Evolutionary conservation across 2,888 invertebrate species (phyloP), one percentile per base, ranked within the genome.

Genomic region (Antitype chi): DNA sequence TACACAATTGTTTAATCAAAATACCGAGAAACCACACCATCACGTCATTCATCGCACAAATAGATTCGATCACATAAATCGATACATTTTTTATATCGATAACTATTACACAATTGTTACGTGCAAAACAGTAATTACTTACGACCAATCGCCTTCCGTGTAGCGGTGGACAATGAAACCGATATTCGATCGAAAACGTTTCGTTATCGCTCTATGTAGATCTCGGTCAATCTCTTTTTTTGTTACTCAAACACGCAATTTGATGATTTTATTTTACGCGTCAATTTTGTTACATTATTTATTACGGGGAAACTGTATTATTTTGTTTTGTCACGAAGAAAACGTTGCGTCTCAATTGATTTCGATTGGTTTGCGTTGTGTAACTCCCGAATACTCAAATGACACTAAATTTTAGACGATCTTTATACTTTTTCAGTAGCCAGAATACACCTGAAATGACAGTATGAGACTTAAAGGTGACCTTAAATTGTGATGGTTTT

Each of bases 41-140:
- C 86, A 85, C 81, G 86, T 85, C 81, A 86, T 85, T 85, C 74
- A 81, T 85, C 84, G 55, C 79, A 80, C 77, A 88, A 86, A 87
- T 85, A 84, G 84, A 87, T 86, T 90, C 86, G 86, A 89, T 90
- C 87, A 86, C 81, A 82, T 81, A 87, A 90, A 90, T 89, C 88
- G 86, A 88, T 90, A 90, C 89, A 89, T 90, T 91, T 90, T 89
- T 90, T 90, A 90, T 90, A 89, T 85, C 90, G 88, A 90, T 90
- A 91, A 91, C 90, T 89, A 87, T 96, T 96, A 92, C 94, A 92
- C 93, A 96, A 95, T 92, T 85, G 93, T 95, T 95, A 94, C 95
- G 94, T 95, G 93, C 92, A 91, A 91, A 90, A 93, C 89, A 89
- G 93, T 95, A 95, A 95, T 95, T 95, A 95, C 91, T 89, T 87